Conservation (phyloP, 2,113 vertebrate genomes). For the Excalfactoria chinensis region DNA sequence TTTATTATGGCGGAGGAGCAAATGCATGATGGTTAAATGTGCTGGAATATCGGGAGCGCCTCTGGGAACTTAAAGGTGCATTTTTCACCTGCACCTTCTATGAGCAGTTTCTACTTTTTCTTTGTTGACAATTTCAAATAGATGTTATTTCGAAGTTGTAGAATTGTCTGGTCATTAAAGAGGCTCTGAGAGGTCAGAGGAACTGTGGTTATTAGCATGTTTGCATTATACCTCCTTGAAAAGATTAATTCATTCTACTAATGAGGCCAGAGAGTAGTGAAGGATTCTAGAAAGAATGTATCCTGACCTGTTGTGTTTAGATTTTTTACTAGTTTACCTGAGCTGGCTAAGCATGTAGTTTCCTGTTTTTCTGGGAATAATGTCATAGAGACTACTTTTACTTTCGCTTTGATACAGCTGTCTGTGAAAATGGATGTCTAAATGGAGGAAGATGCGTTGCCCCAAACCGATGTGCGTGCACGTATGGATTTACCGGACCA, state of each 20-base stretch:
- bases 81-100: neutral
- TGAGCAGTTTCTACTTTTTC: neutral
- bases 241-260: neutral
- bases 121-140: conserved; percentile 7
- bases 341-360: neutral
- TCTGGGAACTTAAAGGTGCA: neutral
- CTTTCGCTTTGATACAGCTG: conserved; percentile 80
- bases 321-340: neutral
- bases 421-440: conserved; percentile 95
- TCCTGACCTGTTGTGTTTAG: neutral
- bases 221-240: neutral
- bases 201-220: neutral
- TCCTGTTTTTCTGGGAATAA: neutral
- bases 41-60: neutral
- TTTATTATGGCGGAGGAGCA: neutral
- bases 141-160: neutral
- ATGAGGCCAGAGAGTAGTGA: neutral
- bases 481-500: conserved; percentile 95
- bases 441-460: conserved; percentile 96
- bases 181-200: neutral
- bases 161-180: neutral
- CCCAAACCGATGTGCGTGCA: conserved; percentile 95
- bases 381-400: neutral
- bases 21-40: neutral
- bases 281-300: neutral